Conservation (phyloP, 2,113 vertebrate species). For the Lasiurus borealis region DNA sequence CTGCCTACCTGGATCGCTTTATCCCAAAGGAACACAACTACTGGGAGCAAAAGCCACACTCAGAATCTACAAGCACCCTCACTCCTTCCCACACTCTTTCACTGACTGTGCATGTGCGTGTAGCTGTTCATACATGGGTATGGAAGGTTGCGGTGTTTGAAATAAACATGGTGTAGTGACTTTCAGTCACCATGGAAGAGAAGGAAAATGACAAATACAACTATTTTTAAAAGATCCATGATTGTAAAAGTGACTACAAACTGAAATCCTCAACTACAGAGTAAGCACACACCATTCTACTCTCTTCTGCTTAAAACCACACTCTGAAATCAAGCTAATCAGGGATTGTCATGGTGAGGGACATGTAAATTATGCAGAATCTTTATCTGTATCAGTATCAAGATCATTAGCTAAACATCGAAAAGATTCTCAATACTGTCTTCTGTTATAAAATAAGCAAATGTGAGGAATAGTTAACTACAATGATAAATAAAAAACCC, state of each 20-base stretch:
- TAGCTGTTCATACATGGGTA: neutral
- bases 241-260: neutral
- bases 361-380: neutral
- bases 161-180: neutral
- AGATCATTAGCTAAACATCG: neutral
- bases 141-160: neutral
- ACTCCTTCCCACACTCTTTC: neutral
- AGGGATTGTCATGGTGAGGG: neutral
- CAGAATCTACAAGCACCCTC: no score
- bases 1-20: neutral
- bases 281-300: neutral
- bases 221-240: neutral
- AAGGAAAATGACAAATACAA: neutral
- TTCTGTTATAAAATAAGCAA: constrained; percentile 10
- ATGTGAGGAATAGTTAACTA: neutral
- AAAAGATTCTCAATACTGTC: neutral
- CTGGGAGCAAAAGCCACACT: neutral
- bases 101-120: neutral
- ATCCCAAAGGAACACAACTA: neutral
- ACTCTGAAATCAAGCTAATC: neutral
- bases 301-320: neutral
- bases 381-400: neutral
- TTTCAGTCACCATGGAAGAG: neutral
- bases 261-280: neutral
- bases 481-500: neutral